These are phyloP conservation scores for Tetranychus urticae DNA, from an alignment of 1,140 invertebrate species.

Conservation along the genomic window DNA sequence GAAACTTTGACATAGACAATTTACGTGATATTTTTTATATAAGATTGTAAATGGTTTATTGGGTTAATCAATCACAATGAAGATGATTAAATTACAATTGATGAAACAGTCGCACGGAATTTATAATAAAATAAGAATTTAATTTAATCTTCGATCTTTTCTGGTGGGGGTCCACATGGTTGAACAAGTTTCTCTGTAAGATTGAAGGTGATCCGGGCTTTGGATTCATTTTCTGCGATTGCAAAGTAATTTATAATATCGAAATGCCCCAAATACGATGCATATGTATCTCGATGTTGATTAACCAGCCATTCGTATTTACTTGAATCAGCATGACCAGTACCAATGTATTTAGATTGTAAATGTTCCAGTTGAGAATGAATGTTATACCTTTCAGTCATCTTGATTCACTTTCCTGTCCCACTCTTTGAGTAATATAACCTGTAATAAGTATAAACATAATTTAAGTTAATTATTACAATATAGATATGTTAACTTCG, in stretches of 20 bases:
- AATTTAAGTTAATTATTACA: too few species aligned
- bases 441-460: too few species aligned
- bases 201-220: conserved; percentile 79
- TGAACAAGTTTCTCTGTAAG: conserved; percentile 95
- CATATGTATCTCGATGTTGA: conserved; percentile 70
- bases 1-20: too few species aligned
- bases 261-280: conserved; percentile 83
- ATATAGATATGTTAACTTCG: too few species aligned
- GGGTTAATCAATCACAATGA: too few species aligned
- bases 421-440: too few species aligned
- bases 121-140: neutral
- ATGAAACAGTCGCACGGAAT: too few species aligned
- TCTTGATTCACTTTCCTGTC: conserved; percentile 18
- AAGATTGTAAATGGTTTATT: too few species aligned
- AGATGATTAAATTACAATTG: too few species aligned
- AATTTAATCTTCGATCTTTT: conserved; percentile 69
- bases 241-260: conserved; percentile 83
- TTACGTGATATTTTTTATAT: too few species aligned
- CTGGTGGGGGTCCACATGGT: conserved; percentile 88
- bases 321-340: conserved; percentile 20
- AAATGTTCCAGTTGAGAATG: conserved; percentile 96
- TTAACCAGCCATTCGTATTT: conserved; percentile 24
- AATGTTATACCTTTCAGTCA: conserved; percentile 97
- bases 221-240: conserved; percentile 85
- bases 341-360: conserved; percentile 96